Base-by-base conservation (phyloP, 2,797 vertebrate species). In the Spondyliosoma cantharus region DNA sequence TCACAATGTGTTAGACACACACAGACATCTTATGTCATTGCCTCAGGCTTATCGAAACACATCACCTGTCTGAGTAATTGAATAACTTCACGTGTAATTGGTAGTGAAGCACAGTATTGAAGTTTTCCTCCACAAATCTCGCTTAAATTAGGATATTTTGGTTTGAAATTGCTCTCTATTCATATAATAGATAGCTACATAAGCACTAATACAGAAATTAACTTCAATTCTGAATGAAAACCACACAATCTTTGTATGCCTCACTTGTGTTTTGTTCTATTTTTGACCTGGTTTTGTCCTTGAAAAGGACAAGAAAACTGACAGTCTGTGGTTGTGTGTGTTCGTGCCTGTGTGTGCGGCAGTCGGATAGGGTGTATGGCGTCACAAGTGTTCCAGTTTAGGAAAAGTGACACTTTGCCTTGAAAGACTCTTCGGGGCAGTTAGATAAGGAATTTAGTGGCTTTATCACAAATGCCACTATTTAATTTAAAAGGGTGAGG, bases 391-490 rank as follows among this genome's bases (percentile, higher is more conserved):
- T 89, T 93, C 95, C 95, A 90, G 95, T 96, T 95, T 93, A 87
- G 83, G 95, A 93, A 95, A 94, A 95, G 94, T 95, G 94, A 95
- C 95, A 92, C 94, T 96, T 96, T 96, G 96, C 94, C 96, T 97
- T 97, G 96, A 97, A 97, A 97, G 95, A 95, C 94, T 96, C 95
- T 95, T 95, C 93, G 87, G 95, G 95, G 94, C 95, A 95, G 94
- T 76, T 66, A 94, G 97, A 98, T 98, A 98, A 98, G 97, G 97
- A 98, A 99, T 99, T 97, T 98, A 96, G 97, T 97, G 96, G 95
- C 97, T 98, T 98, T 99, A 99, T 99, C 98, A 98, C 96, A 98
- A 98, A 98, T 97, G 96, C 96, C 97, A 94, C 93, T 94, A 97
- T 97, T 97, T 98, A 97, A 98, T 98, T 98, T 97, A 97, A 97